Base-by-base conservation (phyloP, 2,113 vertebrate genomes). In the Stigmatopora argus region DNA sequence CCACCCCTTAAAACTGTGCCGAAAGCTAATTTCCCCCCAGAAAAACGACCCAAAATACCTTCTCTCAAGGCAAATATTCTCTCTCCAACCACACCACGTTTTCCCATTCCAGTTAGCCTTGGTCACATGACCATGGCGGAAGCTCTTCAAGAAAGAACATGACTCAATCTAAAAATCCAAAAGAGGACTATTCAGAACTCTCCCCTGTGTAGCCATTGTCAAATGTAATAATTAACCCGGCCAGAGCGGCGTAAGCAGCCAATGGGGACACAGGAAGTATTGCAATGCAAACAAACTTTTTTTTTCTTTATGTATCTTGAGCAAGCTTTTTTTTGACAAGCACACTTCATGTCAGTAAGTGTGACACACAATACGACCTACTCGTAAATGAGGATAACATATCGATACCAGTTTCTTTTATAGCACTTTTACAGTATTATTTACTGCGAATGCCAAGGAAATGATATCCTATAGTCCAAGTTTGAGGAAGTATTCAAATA, bases 141-240 rank as follows among this genome's bases (percentile, higher is more conserved):
- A 46, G 7, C 23, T 69, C 69, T 45, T 65, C n/a, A 51, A 12
- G 4, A 62, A 57, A 82, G 76, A 76, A 78, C 69, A 62, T 67
- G 56, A 46, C 35, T 35, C 23, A 49, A 57, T 58, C 64, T 49
- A 59, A 80, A 78, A 73, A 72, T 78, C 49, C 59, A 44, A 79
- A 69, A 80, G 70, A 85, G 62, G 57, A 69, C 58, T 73, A 73
- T 69, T 61, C 35, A 67, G 62, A 79, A 77, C 72, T 55, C 73
- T 69, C 66, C 61, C 52, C 67, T 13, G 14, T 31, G 65, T 72
- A 46, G 57, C 61, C 60, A 65, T 64, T 62, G 34, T 63, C 56
- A 46, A 59, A 72, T 78, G 83, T 81, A 91, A 90, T 91, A 17
- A 92, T 91, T 92, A 91, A 91, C 84, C 66, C 17, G 13, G 35